Percentiles rank a stretch among this genome's conserved stretches.
phyloP scores from a whole-genome alignment of 2,888 invertebrate genomes.

The Leptodirus hochenwartii region DNA sequence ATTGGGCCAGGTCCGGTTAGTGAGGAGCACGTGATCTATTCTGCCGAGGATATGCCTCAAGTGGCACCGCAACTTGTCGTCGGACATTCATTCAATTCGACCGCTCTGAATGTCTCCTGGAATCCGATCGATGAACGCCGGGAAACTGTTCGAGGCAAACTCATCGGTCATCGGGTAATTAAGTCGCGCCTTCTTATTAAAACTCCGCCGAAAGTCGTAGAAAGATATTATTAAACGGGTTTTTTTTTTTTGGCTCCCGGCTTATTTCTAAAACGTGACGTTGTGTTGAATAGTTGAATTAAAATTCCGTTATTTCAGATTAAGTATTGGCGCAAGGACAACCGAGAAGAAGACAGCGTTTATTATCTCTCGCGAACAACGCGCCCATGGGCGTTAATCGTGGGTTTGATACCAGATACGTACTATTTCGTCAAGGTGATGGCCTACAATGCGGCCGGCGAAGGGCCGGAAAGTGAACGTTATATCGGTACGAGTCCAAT shows the following conservation, averaged over 20 bases:
- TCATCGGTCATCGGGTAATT: conserved; percentile 74
- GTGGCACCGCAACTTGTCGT: conserved; percentile 70
- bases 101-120: conserved; percentile 86
- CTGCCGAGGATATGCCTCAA: conserved; percentile 85
- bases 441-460: conserved; percentile 92
- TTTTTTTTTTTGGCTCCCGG: too few relatives aligned
- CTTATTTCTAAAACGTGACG: too few relatives aligned
- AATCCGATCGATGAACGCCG: conserved; percentile 66
- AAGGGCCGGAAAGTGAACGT: conserved; percentile 87
- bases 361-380: conserved; percentile 74
- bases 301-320: conserved; percentile 44
- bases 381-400: conserved; percentile 73
- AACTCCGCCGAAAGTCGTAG: conserved; percentile 1
- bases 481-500: conserved; percentile 40
- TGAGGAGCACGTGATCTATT: conserved; percentile 52
- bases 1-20: conserved; percentile 72
- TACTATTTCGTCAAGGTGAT: conserved; percentile 86
- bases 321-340: conserved; percentile 74
- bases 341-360: conserved; percentile 58
- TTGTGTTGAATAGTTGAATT: too few relatives aligned
- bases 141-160: conserved; percentile 68
- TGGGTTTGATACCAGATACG: conserved; percentile 81
- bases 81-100: conserved; percentile 73
- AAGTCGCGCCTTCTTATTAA: too few relatives aligned
- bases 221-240: too few relatives aligned